These are phyloP conservation scores for Drosophila austrosaltans DNA, from an alignment of 2,888 invertebrate species.

Conservation along the genomic window DNA sequence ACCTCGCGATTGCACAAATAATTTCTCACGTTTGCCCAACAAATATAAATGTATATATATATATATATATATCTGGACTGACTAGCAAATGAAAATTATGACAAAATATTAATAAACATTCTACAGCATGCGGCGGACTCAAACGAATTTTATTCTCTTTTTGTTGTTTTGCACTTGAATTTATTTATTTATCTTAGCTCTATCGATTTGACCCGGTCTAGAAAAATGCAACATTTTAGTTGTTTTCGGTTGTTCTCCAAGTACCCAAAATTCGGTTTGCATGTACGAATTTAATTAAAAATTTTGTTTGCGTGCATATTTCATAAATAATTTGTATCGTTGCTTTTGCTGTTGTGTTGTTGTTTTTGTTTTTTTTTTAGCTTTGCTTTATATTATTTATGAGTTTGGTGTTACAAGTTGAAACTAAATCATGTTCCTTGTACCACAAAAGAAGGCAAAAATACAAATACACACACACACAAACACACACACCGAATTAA, in stretches of 20 bases:
- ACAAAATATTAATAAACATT: slow-evolving; percentile 76
- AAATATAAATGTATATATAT: not conserved
- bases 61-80: not conserved
- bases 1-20: slow-evolving; percentile 61
- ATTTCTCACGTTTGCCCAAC: slow-evolving; percentile 68
- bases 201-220: slow-evolving; percentile 70
- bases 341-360: slow-evolving; percentile 38
- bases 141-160: slow-evolving; percentile 34
- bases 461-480: no score
- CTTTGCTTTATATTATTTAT: slow-evolving; percentile 71
- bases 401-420: slow-evolving; percentile 46
- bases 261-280: slow-evolving; percentile 47
- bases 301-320: slow-evolving; percentile 73
- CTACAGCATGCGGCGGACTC: slow-evolving; percentile 44
- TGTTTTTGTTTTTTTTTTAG: slow-evolving; percentile 31
- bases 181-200: slow-evolving; percentile 49
- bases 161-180: slow-evolving; percentile 53
- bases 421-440: slow-evolving; percentile 65
- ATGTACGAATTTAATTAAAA: slow-evolving; percentile 79
- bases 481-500: slow-evolving; percentile 8
- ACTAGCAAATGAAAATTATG: slow-evolving; percentile 59
- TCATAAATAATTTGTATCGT: slow-evolving; percentile 73
- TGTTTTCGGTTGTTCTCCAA: not conserved
- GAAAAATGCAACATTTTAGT: slow-evolving; percentile 32
- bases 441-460: slow-evolving; percentile 25